Evolutionary conservation across 2,888 invertebrate species (phyloP).

Genomic region (Morpho helenor): DNA sequence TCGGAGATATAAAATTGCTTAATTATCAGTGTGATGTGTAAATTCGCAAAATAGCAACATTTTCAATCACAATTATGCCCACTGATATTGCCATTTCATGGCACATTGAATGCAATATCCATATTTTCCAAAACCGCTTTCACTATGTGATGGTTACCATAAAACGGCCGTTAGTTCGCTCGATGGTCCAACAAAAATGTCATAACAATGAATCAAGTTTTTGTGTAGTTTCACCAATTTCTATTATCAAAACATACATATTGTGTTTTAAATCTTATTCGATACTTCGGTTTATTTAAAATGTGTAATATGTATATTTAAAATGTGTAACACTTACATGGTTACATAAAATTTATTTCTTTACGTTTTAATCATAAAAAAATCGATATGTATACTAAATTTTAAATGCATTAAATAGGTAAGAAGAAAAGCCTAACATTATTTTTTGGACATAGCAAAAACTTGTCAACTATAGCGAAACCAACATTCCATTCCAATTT

Average conservation of each 20-base stretch:
- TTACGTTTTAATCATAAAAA: too few relatives aligned
- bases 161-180: slow-evolving; percentile 37
- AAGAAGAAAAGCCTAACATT: too few relatives aligned
- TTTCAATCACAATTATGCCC: slow-evolving; percentile 8
- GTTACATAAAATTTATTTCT: too few relatives aligned
- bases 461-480: too few relatives aligned
- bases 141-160: slow-evolving; percentile 34
- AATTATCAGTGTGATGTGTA: too few relatives aligned
- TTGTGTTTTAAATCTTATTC: not conserved
- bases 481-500: too few relatives aligned
- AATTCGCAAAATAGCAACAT: not conserved
- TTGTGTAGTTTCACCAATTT: slow-evolving; percentile 20
- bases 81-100: slow-evolving; percentile 13
- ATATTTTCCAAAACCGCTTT: slow-evolving; percentile 33
- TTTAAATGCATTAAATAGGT: too few relatives aligned
- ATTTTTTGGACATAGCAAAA: too few relatives aligned
- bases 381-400: too few relatives aligned
- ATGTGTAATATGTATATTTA: too few relatives aligned
- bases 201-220: slow-evolving; percentile 18
- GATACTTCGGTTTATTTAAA: not conserved
- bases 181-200: slow-evolving; percentile 35
- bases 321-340: too few relatives aligned
- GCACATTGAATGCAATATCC: slow-evolving; percentile 41
- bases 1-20: too few relatives aligned
- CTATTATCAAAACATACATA: slow-evolving; percentile 1